Percentiles rank a stretch among this genome's conserved stretches.
Evolutionary conservation across 1,140 invertebrate genomes (phyloP).

Genomic region (Globodera rostochiensis): DNA sequence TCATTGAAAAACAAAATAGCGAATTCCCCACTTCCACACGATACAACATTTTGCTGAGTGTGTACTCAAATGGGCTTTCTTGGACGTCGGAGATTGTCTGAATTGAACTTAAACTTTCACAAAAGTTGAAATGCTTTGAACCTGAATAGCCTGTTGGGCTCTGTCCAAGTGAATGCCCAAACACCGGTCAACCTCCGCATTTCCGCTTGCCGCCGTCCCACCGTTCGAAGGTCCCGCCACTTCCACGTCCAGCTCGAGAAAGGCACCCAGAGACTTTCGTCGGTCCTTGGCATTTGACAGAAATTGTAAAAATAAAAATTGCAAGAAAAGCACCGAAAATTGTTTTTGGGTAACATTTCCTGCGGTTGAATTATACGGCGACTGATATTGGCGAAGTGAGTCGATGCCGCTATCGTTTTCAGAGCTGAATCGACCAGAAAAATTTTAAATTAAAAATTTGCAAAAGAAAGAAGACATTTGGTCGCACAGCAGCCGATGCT

Average conservation of each 20-base stretch:
- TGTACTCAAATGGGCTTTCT: slow-evolving; percentile 48
- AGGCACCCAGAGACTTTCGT: slow-evolving; percentile 44
- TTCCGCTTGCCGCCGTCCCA: slow-evolving; percentile 39
- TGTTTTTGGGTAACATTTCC: not conserved
- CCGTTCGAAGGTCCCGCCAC: not conserved
- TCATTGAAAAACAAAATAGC: not conserved
- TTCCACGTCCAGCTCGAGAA: slow-evolving; percentile 31
- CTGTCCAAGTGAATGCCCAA: slow-evolving; percentile 45
- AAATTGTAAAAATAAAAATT: not conserved
- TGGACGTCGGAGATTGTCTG: slow-evolving; percentile 38
- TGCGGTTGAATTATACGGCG: slow-evolving; percentile 45
- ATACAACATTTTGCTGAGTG: slow-evolving; percentile 44
- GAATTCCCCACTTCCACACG: slow-evolving; percentile 44
- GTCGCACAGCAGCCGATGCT: slow-evolving; percentile 4
- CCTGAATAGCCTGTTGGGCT: slow-evolving; percentile 31
- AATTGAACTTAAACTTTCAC: not conserved
- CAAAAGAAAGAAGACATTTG: slow-evolving; percentile 24
- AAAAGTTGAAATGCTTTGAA: slow-evolving; percentile 20
- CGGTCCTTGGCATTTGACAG: slow-evolving; percentile 40
- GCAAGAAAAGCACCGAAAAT: slow-evolving; percentile 4
- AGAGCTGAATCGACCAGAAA: slow-evolving; percentile 33
- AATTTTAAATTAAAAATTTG: not conserved
- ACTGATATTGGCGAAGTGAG: slow-evolving; percentile 52
- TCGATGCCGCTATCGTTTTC: slow-evolving; percentile 59
- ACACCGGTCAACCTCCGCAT: slow-evolving; percentile 49